Conservation (phyloP, 2,113 vertebrate species). For the Ondatra zibethicus region DNA sequence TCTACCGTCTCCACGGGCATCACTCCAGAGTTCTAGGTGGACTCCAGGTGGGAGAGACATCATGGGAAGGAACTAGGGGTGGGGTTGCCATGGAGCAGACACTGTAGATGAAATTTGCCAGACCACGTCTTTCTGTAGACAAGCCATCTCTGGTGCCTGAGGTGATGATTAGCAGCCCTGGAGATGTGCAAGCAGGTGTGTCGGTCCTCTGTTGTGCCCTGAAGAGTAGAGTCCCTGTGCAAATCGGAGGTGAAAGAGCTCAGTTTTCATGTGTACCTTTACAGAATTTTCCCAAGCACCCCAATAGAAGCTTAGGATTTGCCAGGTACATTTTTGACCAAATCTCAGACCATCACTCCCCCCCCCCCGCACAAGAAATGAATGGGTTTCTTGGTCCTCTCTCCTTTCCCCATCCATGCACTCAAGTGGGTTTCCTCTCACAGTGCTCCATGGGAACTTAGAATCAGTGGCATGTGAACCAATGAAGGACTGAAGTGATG, state of each 20-base stretch:
- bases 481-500: background rate
- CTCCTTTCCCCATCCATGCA: background rate
- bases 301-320: background rate
- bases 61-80: background rate
- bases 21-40: background rate
- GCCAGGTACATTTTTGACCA: background rate
- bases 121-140: background rate
- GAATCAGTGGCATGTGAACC: background rate
- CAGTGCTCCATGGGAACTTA: background rate
- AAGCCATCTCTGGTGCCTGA: background rate
- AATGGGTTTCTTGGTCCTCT: background rate
- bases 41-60: background rate
- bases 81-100: background rate
- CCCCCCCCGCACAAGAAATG: background rate
- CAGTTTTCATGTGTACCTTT: too few relatives aligned
- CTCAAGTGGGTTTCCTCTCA: background rate
- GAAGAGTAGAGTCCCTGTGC: background rate
- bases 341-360: background rate
- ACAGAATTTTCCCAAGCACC: background rate
- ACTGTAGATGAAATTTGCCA: background rate
- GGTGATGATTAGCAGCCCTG: too few relatives aligned
- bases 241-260: background rate
- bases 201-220: too few relatives aligned
- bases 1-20: background rate
- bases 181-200: background rate